Evolutionary conservation across 2,113 vertebrate genomes (phyloP).

Genomic region (Nasalis larvatus): DNA sequence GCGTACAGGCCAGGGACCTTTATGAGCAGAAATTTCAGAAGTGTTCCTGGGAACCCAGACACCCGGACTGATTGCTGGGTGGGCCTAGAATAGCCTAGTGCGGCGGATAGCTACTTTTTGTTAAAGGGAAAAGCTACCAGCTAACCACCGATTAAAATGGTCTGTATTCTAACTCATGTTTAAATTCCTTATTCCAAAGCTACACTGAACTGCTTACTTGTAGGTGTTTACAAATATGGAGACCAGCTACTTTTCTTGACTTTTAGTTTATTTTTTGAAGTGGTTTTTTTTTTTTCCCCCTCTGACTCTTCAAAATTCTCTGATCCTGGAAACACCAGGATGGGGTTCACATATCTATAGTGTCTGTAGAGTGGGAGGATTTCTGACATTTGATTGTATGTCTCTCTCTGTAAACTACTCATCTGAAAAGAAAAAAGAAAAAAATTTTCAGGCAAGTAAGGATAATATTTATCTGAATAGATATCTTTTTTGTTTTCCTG

Average conservation of each 20-base stretch:
- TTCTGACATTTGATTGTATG: not conserved
- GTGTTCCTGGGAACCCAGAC: not conserved
- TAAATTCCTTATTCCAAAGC: conserved; percentile 16
- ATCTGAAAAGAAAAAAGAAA: not conserved
- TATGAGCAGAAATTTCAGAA: conserved; percentile 19
- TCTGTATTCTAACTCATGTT: not conserved
- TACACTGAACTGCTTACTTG: not conserved
- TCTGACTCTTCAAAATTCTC: not conserved
- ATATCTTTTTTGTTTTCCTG: not conserved
- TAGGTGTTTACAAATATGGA: not conserved
- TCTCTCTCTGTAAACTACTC: not conserved
- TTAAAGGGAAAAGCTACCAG: not conserved
- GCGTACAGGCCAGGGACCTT: not conserved
- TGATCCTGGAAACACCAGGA: not conserved
- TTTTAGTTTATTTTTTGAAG: not conserved
- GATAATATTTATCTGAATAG: not conserved
- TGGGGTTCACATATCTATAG: not conserved
- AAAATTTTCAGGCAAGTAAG: not conserved
- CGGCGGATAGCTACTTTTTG: not conserved
- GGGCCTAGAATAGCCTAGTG: not conserved
- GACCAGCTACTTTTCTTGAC: not conserved
- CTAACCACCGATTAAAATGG: not conserved
- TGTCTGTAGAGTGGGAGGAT: not conserved
- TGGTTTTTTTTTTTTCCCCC: not conserved
- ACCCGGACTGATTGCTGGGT: conserved; percentile 11